Base-by-base conservation (phyloP, 2,797 vertebrate genomes). In the Argyrosomus regius region DNA sequence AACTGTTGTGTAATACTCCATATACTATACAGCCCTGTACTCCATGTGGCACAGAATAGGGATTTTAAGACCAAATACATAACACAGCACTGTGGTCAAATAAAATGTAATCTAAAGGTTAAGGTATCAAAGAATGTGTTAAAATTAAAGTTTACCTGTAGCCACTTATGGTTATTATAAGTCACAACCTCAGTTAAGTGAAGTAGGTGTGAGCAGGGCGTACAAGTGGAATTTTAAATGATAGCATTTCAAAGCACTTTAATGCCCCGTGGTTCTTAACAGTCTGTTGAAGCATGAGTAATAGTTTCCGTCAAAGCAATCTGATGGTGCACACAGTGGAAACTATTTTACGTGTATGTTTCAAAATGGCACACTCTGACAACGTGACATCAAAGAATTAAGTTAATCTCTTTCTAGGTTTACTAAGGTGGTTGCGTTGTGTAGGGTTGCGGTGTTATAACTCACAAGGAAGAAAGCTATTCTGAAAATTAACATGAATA, bases 231-330 rank as follows among this genome's bases (percentile, higher is more conserved):
- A 64, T 63, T 83, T 58, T 60, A 78, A 80, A 75, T 65, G n/a
- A 72, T 24, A n/a, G 35, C 11, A 45, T 54, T 79, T 76, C 8
- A 69, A 53, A 65, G 45, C 41, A 69, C 50, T 74, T 71, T 26
- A 73, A 72, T 61, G 22, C 71, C 12, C 43, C 11, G 24, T 71
- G 35, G 20, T 71, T 72, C 39, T 73, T 20, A 80, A 54, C 59
- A 70, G 35, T 58, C 59, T 41, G 57, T 61, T 75, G 39, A 81
- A 72, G 62, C 43, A n/a, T 46, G 46, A 74, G 26, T 70, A 64
- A 77, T 59, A 14, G 45, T 68, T 59, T 65, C 61, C 3, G n/a
- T 81, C 75, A 78, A 66, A 81, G 72, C 62, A 76, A 53, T 60
- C 43, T 65, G 13, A 50, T 66, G 35, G 9, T 50, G 57, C 41